A percentile compares a stretch with the other conserved stretches of the same genome.
Evolutionary conservation across 1,140 invertebrate genomes (phyloP).

Genomic region (Polypedilum pembai): DNA sequence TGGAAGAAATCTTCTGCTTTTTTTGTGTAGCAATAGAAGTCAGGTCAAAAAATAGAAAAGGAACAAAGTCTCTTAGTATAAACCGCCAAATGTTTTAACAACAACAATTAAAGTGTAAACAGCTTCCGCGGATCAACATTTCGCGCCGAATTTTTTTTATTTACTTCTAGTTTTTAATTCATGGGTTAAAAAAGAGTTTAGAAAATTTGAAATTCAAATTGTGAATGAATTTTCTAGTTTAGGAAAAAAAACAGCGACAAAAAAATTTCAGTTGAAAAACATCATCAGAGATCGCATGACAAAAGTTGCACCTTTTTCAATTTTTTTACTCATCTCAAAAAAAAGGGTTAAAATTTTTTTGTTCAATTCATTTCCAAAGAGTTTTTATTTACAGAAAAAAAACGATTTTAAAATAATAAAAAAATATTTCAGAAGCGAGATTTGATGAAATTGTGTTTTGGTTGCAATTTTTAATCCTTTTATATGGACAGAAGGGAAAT

Average conservation of each 20-base stretch:
- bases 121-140: conserved; percentile 16
- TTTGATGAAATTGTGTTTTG: conserved; percentile 23
- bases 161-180: no score
- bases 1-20: not conserved
- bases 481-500: not conserved
- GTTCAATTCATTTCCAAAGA: not conserved
- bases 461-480: conserved; percentile 28
- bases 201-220: no score
- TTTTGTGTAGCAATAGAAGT: not conserved
- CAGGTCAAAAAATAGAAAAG: conserved; percentile 21
- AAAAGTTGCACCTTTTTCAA: not conserved
- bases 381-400: conserved; percentile 11
- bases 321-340: not conserved
- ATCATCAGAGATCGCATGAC: no score
- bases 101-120: not conserved
- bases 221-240: no score
- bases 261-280: no score
- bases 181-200: no score
- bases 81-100: not conserved
- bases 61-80: not conserved
- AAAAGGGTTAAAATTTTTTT: conserved; percentile 27
- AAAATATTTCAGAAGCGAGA: not conserved
- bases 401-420: not conserved
- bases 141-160: not conserved
- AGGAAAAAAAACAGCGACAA: no score